phyloP scores from a whole-genome alignment of 2,113 vertebrate genomes.

The Proterorhinus semilunaris region DNA sequence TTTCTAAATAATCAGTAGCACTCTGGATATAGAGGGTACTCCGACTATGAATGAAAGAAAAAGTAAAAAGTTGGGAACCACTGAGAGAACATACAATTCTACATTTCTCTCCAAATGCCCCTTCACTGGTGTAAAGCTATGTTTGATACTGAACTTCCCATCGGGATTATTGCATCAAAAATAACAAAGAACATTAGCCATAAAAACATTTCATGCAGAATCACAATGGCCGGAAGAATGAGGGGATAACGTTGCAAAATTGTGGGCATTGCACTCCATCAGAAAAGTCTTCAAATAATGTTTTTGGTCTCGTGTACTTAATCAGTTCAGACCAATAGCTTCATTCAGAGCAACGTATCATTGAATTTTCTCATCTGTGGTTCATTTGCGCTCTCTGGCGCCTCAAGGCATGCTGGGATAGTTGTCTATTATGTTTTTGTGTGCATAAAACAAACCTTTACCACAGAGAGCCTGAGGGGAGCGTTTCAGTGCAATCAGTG shows the following conservation, averaged over 20 bases:
- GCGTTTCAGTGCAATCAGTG: slow-evolving; percentile 51
- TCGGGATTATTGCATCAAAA: too few species aligned
- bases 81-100: too few species aligned
- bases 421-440: slow-evolving; percentile 33
- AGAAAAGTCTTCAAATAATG: background rate
- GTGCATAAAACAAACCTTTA: slow-evolving; percentile 39
- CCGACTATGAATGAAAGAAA: too few species aligned
- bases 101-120: too few species aligned
- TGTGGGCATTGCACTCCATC: background rate
- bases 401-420: slow-evolving; percentile 31
- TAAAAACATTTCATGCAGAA: background rate
- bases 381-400: slow-evolving; percentile 24
- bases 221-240: background rate
- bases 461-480: slow-evolving; percentile 29
- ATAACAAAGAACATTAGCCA: background rate
- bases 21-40: too few species aligned
- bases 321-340: slow-evolving; percentile 9
- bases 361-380: slow-evolving; percentile 1
- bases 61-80: too few species aligned
- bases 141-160: too few species aligned
- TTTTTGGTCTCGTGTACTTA: slow-evolving; percentile 13
- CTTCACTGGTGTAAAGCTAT: too few species aligned
- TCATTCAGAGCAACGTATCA: slow-evolving; percentile 2
- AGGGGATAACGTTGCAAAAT: background rate
- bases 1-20: too few species aligned